phyloP scores from a whole-genome alignment of 2,888 invertebrate genomes.

The Aleiodes alternator region DNA sequence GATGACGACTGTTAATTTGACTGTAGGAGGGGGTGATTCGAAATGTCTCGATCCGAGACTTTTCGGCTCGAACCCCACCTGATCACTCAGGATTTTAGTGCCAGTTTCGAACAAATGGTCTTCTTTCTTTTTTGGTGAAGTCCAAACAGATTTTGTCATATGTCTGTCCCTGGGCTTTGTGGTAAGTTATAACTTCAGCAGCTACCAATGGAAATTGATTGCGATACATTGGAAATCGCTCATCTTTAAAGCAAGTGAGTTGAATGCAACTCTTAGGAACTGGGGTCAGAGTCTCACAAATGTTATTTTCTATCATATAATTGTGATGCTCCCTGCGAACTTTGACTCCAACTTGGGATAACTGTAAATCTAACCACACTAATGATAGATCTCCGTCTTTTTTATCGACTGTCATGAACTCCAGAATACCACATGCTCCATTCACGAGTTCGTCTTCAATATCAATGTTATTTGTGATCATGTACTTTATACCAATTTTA shows the following conservation, averaged over 20 bases:
- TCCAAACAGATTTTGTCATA: constrained; percentile 10
- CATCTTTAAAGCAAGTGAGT: neutral
- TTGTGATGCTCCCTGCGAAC: neutral
- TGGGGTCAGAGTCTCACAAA: constrained; percentile 16
- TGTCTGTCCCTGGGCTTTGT: constrained; percentile 16
- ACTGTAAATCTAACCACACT: constrained; percentile 50
- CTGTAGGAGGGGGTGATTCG: too few relatives aligned
- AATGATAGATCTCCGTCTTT: constrained; percentile 26
- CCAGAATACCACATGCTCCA: constrained; percentile 33
- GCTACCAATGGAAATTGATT: constrained; percentile 2
- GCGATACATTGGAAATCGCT: neutral
- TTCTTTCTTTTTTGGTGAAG: neutral
- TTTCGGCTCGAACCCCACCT: too few relatives aligned
- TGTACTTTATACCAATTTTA: constrained; percentile 29
- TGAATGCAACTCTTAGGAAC: constrained; percentile 9
- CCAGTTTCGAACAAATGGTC: too few relatives aligned
- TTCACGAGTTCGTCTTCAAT: constrained; percentile 25
- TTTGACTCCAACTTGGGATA: constrained; percentile 40
- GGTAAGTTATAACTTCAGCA: constrained; percentile 21
- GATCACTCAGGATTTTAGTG: too few relatives aligned
- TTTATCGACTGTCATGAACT: constrained; percentile 49
- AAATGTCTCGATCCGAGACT: too few relatives aligned
- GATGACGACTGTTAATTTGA: too few relatives aligned
- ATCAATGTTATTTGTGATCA: constrained; percentile 3
- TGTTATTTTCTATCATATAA: constrained; percentile 26